Base-by-base conservation (phyloP, 2,113 vertebrate genomes). In the Xiphorhynchus elegans region DNA sequence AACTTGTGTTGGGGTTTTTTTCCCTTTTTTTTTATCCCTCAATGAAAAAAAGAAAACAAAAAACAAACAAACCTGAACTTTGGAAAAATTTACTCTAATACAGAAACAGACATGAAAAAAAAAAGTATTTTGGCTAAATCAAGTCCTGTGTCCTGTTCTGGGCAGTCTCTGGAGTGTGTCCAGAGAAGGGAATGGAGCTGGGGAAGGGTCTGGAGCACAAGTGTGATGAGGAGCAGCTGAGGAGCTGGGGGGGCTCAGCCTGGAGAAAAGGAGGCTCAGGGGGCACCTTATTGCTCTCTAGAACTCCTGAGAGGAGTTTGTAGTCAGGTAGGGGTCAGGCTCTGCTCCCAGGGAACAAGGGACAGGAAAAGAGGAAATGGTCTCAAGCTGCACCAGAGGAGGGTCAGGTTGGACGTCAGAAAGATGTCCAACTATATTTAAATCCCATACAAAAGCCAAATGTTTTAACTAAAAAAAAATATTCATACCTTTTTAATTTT, bases 401-500 rank as follows among this genome's bases (percentile, higher is more conserved):
- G 26, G 44, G 6, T 39, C 12, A n/a, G 60, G 12, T 8, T 53
- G 62, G 62, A 60, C 28, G 46, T 10, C 21, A 59, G 8, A 13
- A 40, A 40, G 40, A 40, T 40, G 40, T 83, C 60, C 35, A 21
- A 25, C 12, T 55, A 31, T 47, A 52, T 46, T 62, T 39, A 68
- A 89, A 62, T 58, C 46, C 17, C 50, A 64, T 3, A 79, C 11
- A 80, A 37, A 82, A 47, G 10, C 49, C 15, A 93, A 87, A 69
- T 9, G 31, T 42, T 80, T 76, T 62, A 8, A 55, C 67, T 31
- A 4, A 56, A 26, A 21, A 95, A 74, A 47, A 11, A 3, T 62
- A 55, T 31, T 62, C 85, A 37, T 93, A 98, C 98, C 98, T 98
- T 97, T 96, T 98, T 97, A 67, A 98, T 96, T 96, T 95, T 97